phyloP scores from a whole-genome alignment of 2,888 invertebrate species.

The Taenaris catops region DNA sequence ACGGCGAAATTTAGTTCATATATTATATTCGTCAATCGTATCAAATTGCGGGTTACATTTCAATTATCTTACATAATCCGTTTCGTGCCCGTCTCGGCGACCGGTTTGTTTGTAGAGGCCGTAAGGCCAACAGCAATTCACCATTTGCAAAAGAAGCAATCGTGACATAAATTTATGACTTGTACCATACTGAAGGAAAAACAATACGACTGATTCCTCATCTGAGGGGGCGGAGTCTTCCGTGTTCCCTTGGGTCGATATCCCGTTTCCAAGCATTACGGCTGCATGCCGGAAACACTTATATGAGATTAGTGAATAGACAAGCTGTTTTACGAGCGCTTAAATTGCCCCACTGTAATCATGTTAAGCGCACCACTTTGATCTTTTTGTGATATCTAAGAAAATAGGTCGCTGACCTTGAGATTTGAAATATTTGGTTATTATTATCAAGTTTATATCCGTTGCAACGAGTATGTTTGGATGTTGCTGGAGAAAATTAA shows the following conservation, averaged over 20 bases:
- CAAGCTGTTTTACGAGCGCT: conserved; percentile 15
- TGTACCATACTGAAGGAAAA: conserved; percentile 15
- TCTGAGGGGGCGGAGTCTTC: conserved; percentile 18
- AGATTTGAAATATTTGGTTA: conserved; percentile 3
- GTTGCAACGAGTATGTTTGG: not conserved
- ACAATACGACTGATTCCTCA: conserved; percentile 21
- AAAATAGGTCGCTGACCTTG: conserved; percentile 13
- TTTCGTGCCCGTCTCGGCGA: no score
- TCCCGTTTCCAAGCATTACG: conserved; percentile 14
- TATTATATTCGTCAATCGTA: no score
- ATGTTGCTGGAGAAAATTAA: no score
- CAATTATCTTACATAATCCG: no score
- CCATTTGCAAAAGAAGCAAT: no score
- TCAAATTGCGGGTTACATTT: no score
- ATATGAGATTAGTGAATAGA: conserved; percentile 7
- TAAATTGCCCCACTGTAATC: conserved; percentile 14
- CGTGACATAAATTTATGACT: conserved; percentile 17
- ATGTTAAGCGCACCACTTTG: conserved; percentile 12
- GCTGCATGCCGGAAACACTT: conserved; percentile 9
- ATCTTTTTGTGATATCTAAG: conserved; percentile 8
- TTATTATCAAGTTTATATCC: not conserved
- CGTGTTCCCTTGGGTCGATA: conserved; percentile 17
- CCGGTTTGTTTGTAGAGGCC: no score
- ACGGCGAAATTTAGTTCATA: no score
- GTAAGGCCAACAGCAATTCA: no score